phyloP scores from a whole-genome alignment of 2,113 vertebrate species.

The Azemiops feae region DNA sequence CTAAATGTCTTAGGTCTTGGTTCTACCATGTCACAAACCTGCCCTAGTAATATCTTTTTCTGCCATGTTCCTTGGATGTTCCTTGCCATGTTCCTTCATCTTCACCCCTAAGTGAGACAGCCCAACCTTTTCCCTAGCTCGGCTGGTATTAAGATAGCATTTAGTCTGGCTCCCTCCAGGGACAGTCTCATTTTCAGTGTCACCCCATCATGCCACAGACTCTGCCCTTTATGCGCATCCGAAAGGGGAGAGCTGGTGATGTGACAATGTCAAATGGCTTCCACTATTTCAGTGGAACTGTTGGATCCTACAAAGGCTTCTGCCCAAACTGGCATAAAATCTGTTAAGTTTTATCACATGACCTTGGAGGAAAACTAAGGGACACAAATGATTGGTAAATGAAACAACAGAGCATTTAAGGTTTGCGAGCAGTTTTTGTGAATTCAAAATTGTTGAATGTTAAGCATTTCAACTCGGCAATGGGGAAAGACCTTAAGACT shows the following conservation, averaged over 20 bases:
- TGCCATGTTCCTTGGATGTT: neutral
- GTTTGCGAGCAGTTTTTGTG: neutral
- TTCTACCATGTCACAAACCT: neutral
- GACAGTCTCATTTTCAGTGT: neutral
- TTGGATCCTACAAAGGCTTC: neutral
- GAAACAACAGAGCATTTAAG: neutral
- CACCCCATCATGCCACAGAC: neutral
- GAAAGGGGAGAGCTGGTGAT: neutral
- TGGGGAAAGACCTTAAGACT: neutral
- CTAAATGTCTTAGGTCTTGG: neutral
- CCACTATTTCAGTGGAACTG: neutral
- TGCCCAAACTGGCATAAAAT: neutral
- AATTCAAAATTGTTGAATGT: neutral
- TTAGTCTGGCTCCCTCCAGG: neutral
- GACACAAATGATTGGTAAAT: neutral
- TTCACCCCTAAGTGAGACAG: neutral
- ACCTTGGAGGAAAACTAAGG: neutral
- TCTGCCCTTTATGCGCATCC: neutral
- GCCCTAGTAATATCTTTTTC: neutral
- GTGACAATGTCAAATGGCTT: neutral
- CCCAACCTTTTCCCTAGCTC: neutral
- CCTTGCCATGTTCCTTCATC: neutral
- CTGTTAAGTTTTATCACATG: neutral
- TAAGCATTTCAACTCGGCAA: neutral
- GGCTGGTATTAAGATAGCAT: neutral